Evolutionary conservation across 2,113 vertebrate species (phyloP), one percentile per base, ranked within the genome.

Genomic region (Phrynocephalus versicolor): DNA sequence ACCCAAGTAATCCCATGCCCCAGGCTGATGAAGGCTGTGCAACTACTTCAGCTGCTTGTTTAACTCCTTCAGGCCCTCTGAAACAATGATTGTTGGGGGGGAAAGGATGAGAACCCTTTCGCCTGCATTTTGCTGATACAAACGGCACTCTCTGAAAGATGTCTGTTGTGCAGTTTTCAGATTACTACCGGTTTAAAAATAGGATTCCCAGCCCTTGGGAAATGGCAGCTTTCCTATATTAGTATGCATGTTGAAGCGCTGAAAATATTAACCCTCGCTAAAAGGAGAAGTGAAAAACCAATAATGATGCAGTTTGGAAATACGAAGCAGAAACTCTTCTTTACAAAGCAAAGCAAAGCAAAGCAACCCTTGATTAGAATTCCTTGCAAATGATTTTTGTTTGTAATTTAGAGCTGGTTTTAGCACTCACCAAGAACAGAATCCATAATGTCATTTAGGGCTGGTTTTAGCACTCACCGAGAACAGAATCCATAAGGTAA

Each of bases 1-100:
- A 90, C 16, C 83, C 81, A 18, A 81, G 27, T 93, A 91, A 93
- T 93, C 84, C 89, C 91, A 60, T 2, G 45, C 81, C 84, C 67
- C 0, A 0, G 1, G 87, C 90, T 88, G 89, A 79, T 37, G 60
- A 80, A 88, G 80, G 67, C 64, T 92, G 82, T 92, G 71, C 37
- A 41, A 13, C 14, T 75, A 71, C 27, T 83, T 85, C 25, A 35
- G 39, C 73, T 10, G 0, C 83, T 86, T 33, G 1, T 85, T 87
- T 93, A 73, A 88, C 76, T 83, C 85, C 74, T 87, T 58, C 37
- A 25, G 88, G 77, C 39, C 79, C 15, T 67, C 41, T 85, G 81
- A 85, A n/a, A 35, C 41, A 82, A 41, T 7, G 8, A 85, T 74
- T 85, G 78, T 27, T 25, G 51, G 70, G 19, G 6, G 6, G 23